Percentiles rank a stretch among this genome's conserved stretches.
Conservation (phyloP, 2,113 vertebrate genomes). For the Chaetura pelagica region DNA sequence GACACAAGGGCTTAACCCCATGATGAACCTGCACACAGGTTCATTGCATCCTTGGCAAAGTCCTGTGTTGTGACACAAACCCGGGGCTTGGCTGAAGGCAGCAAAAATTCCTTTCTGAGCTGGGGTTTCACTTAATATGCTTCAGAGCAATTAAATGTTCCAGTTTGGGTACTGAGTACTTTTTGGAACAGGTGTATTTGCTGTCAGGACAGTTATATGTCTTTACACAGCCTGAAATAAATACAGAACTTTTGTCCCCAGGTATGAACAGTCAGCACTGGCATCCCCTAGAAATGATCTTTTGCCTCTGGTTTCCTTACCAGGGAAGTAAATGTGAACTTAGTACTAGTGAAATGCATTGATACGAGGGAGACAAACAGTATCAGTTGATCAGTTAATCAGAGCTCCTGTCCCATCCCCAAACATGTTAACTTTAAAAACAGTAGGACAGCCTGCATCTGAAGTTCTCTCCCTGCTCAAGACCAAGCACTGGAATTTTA, state of each 20-base stretch:
- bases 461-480: not conserved
- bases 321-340: not conserved
- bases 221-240: not conserved
- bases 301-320: not conserved
- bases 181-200: constrained; percentile 46
- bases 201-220: not conserved
- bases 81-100: not conserved
- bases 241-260: not conserved
- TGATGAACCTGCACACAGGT: accelerated
- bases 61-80: not conserved
- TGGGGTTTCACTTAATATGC: not conserved
- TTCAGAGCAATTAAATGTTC: not conserved
- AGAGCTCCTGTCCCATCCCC: not conserved
- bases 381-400: not conserved
- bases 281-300: not conserved
- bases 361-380: not conserved
- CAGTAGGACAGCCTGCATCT: not conserved
- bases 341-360: not conserved
- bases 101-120: not conserved
- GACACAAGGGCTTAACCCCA: not conserved
- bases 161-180: not conserved
- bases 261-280: not conserved
- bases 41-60: not conserved
- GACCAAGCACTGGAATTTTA: not conserved
- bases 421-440: not conserved